Evolutionary conservation across 2,113 vertebrate genomes (phyloP), one percentile per base, ranked within the genome.

Genomic region (Limnothrissa miodon): DNA sequence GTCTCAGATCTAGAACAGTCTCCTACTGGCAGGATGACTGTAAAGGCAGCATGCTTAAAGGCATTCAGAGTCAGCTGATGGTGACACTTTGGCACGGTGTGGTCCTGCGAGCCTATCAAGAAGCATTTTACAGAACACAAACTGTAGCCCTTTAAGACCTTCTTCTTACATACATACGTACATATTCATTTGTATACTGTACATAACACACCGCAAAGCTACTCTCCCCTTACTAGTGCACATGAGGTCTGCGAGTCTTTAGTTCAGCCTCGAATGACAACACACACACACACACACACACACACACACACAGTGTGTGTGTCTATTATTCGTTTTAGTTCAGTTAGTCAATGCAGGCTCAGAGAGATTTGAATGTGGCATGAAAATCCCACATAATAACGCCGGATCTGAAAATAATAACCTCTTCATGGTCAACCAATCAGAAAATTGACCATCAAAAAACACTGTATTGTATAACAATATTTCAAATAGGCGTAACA

Each of bases 291-390:
- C 56, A 25, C 56, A 25, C 21, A 9, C 56, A 25, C 56, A 59
- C 21, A 59, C 56, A 59, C 56, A 59, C 62, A 33, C 25, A 15
- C 66, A 74, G n/a, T 78, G 42, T 81, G n/a, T n/a, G n/a, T n/a
- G n/a, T n/a, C n/a, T n/a, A 82, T 33, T 29, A 51, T 78, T 82
- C 29, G 46, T 45, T 4, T 80, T 82, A 74, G 25, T 74, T 74
- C 29, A 74, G 66, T 74, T 17, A 36, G 29, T 36, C 4, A 3
- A 74, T 29, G 66, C 29, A 36, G 66, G 29, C 66, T 36, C 8
- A 10, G 25, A 74, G 66, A 74, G 66, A 74, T 74, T 74, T 74
- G 66, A 74, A 74, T 74, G 66, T 74, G 66, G 66, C 66, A 74
- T 74, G 66, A 39, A 74, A 74, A 74, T 74, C 66, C 29, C 15